Base-by-base conservation (phyloP, 1,140 invertebrate species). In the Himalopsyche phryganea region DNA sequence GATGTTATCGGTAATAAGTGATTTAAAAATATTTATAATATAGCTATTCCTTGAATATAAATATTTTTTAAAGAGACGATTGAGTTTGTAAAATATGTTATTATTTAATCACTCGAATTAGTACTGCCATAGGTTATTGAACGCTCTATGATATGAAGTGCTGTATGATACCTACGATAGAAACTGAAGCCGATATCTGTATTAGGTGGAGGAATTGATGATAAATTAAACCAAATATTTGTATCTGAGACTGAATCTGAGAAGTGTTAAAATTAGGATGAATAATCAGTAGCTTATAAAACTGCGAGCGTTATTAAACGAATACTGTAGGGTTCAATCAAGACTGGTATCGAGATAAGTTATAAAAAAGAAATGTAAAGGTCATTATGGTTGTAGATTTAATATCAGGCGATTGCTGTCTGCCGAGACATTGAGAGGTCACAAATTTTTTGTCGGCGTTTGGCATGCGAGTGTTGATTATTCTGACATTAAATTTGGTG, bases 341-440 rank as follows among this genome's bases (percentile, higher is more conserved):
- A 64, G 62, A 64, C 62, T 64, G 62, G 58, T 64, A 60, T 53
- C 57, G 62, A 53, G 54, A 59, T 64, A 64, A 64, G 62, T 64
- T 57, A 58, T 52, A 42, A 33, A n/a, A n/a, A 42, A 54, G 55
- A 58, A 23, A 28, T 38, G 55, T 58, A 35, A 45, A 53, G 50
- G 60, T 38, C 20, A 20, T 47, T 35, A 41, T 53, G 61, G 54
- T 46, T 58, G 56, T 56, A 57, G 19, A 33, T 35, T 33, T 38
- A 59, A 57, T 50, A 47, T 61, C 41, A 13, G 42, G 36, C 48
- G 41, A 46, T 51, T 50, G 38, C 20, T 36, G 48, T 14, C 36
- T 6, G 50, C 46, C 28, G 42, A 50, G 45, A 28, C 45, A 41
- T 23, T 18, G 42, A 48, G 55, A 56, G 61, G 57, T 63, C 57